Percentiles rank a stretch among this genome's conserved stretches.
phyloP scores from a whole-genome alignment of 2,888 invertebrate species.

The Temnothorax ravouxi region DNA sequence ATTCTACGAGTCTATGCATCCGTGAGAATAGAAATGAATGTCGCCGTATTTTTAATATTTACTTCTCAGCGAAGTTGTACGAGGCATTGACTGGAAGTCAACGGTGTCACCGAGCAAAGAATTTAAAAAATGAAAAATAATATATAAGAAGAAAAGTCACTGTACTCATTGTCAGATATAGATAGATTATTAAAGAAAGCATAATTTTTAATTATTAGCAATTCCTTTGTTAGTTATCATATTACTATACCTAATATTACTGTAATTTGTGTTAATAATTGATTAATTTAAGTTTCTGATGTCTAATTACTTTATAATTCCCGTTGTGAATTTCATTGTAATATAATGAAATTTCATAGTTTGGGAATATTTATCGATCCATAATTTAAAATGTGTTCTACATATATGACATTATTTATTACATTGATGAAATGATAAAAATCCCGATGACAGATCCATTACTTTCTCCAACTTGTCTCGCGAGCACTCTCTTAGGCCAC shows the following conservation, averaged over 20 bases:
- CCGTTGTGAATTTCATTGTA: not conserved
- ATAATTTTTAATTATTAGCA: not conserved
- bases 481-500: conserved; percentile 76
- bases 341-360: not conserved
- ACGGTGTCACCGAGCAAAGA: conserved; percentile 17
- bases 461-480: conserved; percentile 72
- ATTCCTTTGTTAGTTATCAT: not conserved
- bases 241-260: not conserved
- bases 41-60: conserved; percentile 55
- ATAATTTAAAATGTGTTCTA: not conserved
- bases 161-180: not conserved
- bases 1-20: conserved; percentile 52
- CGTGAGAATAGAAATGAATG: conserved; percentile 54
- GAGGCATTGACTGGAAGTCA: conserved; percentile 39
- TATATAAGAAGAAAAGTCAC: not conserved
- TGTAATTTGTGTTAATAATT: not conserved
- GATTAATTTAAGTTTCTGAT: not conserved
- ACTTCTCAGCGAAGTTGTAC: conserved; percentile 18
- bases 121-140: conserved; percentile 18
- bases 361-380: not conserved
- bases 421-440: conserved; percentile 63
- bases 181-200: not conserved
- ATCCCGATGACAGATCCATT: conserved; percentile 67
- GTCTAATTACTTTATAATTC: not conserved
- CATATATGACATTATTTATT: conserved; percentile 20